Evolutionary conservation across 2,797 vertebrate genomes (phyloP).

Genomic region (Argya squamiceps): DNA sequence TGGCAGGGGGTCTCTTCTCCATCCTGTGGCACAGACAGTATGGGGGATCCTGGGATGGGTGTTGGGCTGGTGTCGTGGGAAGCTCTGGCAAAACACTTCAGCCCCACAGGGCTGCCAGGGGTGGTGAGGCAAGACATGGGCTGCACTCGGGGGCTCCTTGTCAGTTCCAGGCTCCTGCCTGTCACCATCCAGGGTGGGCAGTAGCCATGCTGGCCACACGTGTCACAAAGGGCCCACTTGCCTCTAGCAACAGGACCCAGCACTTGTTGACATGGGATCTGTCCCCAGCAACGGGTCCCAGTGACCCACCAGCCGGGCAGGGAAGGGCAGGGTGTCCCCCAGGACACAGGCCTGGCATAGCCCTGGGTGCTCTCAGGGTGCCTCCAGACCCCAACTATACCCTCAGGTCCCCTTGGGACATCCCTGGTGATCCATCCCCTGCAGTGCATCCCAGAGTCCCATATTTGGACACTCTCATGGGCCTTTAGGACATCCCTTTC

Average conservation of each 20-base stretch:
- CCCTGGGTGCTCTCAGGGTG: neutral
- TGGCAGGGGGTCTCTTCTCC: neutral
- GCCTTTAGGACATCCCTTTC: neutral
- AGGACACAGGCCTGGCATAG: neutral
- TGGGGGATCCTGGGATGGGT: neutral
- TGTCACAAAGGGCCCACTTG: neutral
- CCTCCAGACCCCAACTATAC: neutral
- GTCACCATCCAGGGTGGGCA: neutral
- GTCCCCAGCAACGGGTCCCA: neutral
- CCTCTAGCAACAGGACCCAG: neutral
- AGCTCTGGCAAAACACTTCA: neutral
- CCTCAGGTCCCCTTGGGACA: neutral
- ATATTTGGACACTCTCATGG: accelerated
- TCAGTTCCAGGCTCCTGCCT: neutral
- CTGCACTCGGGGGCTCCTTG: neutral
- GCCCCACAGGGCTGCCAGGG: neutral
- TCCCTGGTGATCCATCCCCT: neutral
- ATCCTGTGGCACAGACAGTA: neutral
- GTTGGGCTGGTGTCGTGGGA: neutral
- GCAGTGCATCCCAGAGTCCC: neutral
- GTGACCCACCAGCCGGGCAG: neutral
- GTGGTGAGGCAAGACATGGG: neutral
- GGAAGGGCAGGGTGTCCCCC: neutral
- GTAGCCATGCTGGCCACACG: neutral
- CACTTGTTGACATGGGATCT: neutral